A percentile compares a stretch with the other conserved stretches of the same genome.
Evolutionary conservation across 2,113 vertebrate genomes (phyloP).

Genomic region (Copsychus sechellarum): DNA sequence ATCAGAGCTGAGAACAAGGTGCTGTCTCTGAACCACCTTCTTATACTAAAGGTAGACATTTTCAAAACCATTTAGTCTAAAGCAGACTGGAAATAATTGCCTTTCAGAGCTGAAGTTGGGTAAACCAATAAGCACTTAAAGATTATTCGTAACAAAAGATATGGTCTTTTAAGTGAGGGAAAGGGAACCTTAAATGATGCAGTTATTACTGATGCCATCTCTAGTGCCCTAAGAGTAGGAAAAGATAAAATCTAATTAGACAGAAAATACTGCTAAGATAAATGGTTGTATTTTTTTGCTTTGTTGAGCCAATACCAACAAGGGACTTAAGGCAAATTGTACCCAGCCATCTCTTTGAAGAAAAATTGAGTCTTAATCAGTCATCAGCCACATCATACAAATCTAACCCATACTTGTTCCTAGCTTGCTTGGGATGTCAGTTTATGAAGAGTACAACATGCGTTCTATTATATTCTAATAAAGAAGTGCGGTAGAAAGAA

Average conservation of each 20-base stretch:
- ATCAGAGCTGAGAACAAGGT: background rate
- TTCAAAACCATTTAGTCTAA: background rate
- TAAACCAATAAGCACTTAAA: background rate
- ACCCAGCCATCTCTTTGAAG: background rate
- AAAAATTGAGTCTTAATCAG: background rate
- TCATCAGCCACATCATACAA: background rate
- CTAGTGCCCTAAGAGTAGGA: background rate
- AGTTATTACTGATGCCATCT: background rate
- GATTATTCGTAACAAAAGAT: background rate
- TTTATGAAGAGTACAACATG: background rate
- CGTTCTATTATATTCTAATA: background rate
- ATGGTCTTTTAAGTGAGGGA: background rate
- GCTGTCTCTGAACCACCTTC: background rate
- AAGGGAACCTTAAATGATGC: background rate
- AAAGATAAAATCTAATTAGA: background rate
- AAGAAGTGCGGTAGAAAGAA: background rate
- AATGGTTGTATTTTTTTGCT: background rate
- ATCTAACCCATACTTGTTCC: background rate
- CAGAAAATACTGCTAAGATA: background rate
- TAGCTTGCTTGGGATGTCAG: background rate
- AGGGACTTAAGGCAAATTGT: background rate
- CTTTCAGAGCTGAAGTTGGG: background rate
- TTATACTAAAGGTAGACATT: background rate
- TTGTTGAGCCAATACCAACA: background rate
- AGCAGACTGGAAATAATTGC: background rate